These are phyloP conservation scores for Harpegnathos saltator DNA, from an alignment of 1,140 invertebrate genomes.

Conservation along the genomic window DNA sequence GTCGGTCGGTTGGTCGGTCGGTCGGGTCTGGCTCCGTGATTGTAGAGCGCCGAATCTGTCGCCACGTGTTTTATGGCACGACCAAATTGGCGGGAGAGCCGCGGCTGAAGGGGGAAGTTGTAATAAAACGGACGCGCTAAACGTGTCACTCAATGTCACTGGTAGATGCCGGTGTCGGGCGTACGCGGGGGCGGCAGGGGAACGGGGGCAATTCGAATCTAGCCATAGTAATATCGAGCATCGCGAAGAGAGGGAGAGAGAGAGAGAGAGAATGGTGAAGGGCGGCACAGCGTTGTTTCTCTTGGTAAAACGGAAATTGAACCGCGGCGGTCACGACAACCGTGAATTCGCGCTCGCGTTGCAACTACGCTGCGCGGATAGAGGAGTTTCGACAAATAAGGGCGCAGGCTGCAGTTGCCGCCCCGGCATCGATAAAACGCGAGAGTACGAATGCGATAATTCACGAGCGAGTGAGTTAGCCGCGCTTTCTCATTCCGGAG, in stretches of 20 bases:
- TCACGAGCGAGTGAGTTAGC: slow-evolving; percentile 2
- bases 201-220: slow-evolving; percentile 48
- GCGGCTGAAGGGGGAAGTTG: slow-evolving; percentile 65
- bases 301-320: slow-evolving; percentile 64
- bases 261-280: not conserved
- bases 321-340: slow-evolving; percentile 33
- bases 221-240: slow-evolving; percentile 61
- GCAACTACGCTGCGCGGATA: not conserved
- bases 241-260: slow-evolving; percentile 9
- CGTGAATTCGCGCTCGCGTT: slow-evolving; percentile 46
- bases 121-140: slow-evolving; percentile 83
- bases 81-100: slow-evolving; percentile 80
- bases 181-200: slow-evolving; percentile 2
- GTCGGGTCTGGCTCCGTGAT: slow-evolving; percentile 78
- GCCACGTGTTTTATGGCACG: slow-evolving; percentile 84
- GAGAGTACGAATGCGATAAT: slow-evolving; percentile 29
- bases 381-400: slow-evolving; percentile 47
- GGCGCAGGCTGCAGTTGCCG: slow-evolving; percentile 20
- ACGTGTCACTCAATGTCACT: slow-evolving; percentile 83
- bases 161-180: slow-evolving; percentile 63
- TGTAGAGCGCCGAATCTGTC: slow-evolving; percentile 83
- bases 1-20: not conserved
- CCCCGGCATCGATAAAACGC: slow-evolving; percentile 52
- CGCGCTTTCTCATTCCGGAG: slow-evolving; percentile 7
- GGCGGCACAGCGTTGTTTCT: slow-evolving; percentile 45